These are phyloP conservation scores for Balanococcus diminutus DNA, from an alignment of 2,888 invertebrate genomes.

Conservation along the genomic window DNA sequence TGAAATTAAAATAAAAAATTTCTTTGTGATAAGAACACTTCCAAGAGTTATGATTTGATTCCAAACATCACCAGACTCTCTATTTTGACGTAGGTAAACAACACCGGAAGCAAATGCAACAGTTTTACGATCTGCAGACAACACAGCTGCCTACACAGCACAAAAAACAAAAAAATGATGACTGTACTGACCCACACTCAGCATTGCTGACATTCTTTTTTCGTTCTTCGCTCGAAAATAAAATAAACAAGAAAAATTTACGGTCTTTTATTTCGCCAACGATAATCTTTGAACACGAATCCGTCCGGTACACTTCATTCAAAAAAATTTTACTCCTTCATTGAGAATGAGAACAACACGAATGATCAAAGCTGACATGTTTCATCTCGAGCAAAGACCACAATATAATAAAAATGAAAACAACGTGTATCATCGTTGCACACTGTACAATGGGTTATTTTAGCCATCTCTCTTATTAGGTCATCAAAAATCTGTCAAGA, in stretches of 20 bases:
- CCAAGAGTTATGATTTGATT: not conserved
- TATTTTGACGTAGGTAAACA: not conserved
- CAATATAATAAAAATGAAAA: not conserved
- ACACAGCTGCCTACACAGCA: too few relatives aligned
- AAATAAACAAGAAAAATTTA: not conserved
- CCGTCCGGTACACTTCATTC: not conserved
- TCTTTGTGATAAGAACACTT: not conserved
- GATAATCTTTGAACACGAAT: not conserved
- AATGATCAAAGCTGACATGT: not conserved
- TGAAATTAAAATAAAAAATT: not conserved
- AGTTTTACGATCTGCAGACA: not conserved
- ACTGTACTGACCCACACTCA: not conserved
- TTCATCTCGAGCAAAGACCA: not conserved
- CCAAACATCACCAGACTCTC: not conserved
- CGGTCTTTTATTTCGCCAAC: not conserved
- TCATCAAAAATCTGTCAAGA: slow-evolving; percentile 39
- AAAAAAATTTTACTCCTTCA: not conserved
- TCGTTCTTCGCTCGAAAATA: not conserved
- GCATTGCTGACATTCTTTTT: not conserved
- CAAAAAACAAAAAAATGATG: too few relatives aligned
- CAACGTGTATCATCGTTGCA: slow-evolving; percentile 25
- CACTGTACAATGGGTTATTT: slow-evolving; percentile 31
- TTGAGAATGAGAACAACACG: not conserved
- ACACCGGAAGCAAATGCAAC: not conserved
- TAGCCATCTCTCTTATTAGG: slow-evolving; percentile 8